These are phyloP conservation scores for Scelioninae gen. 1 DNA, from an alignment of 2,888 invertebrate species.

Conservation along the genomic window DNA sequence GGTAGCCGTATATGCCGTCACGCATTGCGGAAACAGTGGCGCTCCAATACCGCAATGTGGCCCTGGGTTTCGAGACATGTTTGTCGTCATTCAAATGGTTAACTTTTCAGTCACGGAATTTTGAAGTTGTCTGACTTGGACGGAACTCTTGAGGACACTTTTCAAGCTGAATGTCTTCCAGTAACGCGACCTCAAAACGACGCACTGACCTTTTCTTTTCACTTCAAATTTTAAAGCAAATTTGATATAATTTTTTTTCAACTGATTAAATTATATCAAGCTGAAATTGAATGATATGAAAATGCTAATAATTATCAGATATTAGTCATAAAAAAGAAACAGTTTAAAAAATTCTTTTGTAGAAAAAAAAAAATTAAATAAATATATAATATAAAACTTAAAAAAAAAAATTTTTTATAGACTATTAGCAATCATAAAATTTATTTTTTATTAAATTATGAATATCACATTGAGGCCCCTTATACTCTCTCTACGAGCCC, in stretches of 20 bases:
- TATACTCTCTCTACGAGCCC: too few species aligned
- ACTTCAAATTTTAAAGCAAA: not conserved
- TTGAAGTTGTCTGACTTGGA: constrained; percentile 71
- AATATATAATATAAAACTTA: too few species aligned
- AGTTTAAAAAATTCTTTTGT: too few species aligned
- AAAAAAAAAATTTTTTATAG: too few species aligned
- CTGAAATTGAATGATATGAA: too few species aligned
- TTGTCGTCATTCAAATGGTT: constrained; percentile 62
- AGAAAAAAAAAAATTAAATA: too few species aligned
- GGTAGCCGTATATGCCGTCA: constrained; percentile 23
- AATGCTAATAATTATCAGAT: too few species aligned
- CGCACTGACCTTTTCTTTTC: constrained; percentile 10
- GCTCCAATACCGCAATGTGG: constrained; percentile 48
- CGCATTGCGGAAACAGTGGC: constrained; percentile 48
- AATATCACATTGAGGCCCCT: too few species aligned
- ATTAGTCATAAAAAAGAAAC: too few species aligned
- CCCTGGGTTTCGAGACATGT: constrained; percentile 40
- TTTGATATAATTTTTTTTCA: not conserved
- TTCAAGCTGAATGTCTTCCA: constrained; percentile 12
- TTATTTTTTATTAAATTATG: too few species aligned
- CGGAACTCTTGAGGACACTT: constrained; percentile 30
- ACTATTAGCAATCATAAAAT: too few species aligned
- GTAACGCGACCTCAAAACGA: constrained; percentile 20
- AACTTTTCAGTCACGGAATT: constrained; percentile 80
- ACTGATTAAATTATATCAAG: not conserved